Conservation (phyloP, 2,797 vertebrate genomes). For the Hybognathus amarus region DNA sequence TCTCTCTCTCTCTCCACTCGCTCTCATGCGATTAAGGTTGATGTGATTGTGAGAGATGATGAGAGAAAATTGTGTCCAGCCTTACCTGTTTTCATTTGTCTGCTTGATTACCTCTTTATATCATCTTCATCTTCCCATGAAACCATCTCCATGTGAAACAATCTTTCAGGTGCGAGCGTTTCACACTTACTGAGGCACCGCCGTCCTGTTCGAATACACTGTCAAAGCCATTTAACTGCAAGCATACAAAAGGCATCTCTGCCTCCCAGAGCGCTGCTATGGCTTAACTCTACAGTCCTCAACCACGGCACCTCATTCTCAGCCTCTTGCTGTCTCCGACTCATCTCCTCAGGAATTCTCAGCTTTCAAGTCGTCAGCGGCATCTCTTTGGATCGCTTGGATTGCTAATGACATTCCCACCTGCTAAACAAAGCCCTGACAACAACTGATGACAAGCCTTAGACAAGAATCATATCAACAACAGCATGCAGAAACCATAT, state of each 20-base stretch:
- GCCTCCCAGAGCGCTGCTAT: neutral
- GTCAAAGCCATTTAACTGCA: conserved; percentile 9
- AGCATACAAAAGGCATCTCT: neutral
- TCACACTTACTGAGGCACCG: neutral
- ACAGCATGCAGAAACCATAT: conserved; percentile 5
- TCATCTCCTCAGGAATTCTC: conserved; percentile 5
- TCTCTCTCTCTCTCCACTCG: neutral
- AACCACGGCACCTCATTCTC: neutral
- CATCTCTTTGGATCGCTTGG: neutral
- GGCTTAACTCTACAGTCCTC: neutral
- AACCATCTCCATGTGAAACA: neutral
- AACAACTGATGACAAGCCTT: conserved; percentile 29
- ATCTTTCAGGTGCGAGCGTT: neutral
- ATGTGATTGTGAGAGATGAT: conserved; percentile 48
- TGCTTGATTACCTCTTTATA: conserved; percentile 37
- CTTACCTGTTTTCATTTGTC: conserved; percentile 39
- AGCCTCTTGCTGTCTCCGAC: neutral
- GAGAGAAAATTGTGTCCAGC: conserved; percentile 39
- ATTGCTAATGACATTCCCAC: conserved; percentile 19
- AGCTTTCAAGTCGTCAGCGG: neutral
- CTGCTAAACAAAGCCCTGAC: conserved; percentile 42
- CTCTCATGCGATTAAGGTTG: conserved; percentile 23
- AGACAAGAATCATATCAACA: conserved; percentile 1
- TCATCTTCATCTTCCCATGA: conserved; percentile 19
- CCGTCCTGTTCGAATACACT: neutral